Conservation (phyloP, 2,113 vertebrate species). For the Coracopsis vasa region DNA sequence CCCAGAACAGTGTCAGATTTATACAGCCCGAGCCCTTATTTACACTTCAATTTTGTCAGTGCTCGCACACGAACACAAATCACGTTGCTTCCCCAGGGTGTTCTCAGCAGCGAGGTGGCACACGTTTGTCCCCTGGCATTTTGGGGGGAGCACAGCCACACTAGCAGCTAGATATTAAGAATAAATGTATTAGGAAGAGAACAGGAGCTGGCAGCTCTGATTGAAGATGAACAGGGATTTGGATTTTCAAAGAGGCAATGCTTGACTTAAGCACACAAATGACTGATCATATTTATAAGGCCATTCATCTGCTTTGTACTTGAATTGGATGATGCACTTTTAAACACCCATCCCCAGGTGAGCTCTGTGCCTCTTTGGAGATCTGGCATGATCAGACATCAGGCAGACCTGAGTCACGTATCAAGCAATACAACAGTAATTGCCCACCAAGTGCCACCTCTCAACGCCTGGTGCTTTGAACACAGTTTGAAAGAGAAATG, state of each 20-base stretch:
- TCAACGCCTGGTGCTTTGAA: background rate
- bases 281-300: background rate
- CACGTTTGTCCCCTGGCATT: background rate
- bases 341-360: background rate
- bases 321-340: background rate
- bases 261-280: background rate
- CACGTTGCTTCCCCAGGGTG: background rate
- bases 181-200: background rate
- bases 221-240: background rate
- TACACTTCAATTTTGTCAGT: conserved; percentile 4
- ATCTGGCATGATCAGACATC: background rate
- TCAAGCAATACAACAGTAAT: background rate
- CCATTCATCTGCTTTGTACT: background rate
- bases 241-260: background rate
- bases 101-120: background rate
- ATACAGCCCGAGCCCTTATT: background rate
- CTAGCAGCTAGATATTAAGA: background rate
- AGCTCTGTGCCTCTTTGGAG: background rate
- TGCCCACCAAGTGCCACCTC: background rate
- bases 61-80: background rate
- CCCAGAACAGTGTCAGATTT: background rate
- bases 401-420: background rate
- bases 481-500: background rate
- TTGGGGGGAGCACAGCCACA: background rate
- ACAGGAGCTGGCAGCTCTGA: background rate